phyloP scores from a whole-genome alignment of 2,113 vertebrate genomes.

The Cyprinus carpio region DNA sequence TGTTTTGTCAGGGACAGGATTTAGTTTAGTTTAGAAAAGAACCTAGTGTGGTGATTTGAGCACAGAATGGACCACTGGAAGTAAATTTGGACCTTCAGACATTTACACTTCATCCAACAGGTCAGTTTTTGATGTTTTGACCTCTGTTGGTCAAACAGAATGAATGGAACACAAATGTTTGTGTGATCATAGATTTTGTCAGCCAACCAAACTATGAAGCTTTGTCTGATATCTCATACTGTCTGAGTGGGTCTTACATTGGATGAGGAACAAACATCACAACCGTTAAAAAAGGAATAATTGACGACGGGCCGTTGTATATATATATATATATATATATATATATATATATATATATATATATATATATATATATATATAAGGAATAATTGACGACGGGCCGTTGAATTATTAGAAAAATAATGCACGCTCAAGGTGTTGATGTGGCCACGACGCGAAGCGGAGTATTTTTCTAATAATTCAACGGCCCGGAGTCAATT shows the following conservation, averaged over 20 bases:
- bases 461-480: no score
- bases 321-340: no score
- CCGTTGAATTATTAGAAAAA: no score
- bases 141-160: not conserved
- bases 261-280: not conserved
- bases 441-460: no score
- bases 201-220: not conserved
- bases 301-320: no score
- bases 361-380: no score
- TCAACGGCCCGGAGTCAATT: no score
- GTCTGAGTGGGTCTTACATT: no score
- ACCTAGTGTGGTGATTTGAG: not conserved
- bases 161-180: not conserved
- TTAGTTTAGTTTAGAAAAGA: not conserved
- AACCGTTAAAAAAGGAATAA: not conserved
- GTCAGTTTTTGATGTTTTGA: not conserved
- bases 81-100: not conserved
- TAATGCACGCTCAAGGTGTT: no score
- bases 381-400: no score
- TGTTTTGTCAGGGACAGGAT: not conserved
- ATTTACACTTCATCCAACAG: not conserved
- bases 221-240: not conserved
- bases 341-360: no score
- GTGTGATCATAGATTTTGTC: not conserved
- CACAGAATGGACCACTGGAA: not conserved